phyloP scores from a whole-genome alignment of 53 echinoderm and acorn worm species.

The Apostichopus leukothele region DNA sequence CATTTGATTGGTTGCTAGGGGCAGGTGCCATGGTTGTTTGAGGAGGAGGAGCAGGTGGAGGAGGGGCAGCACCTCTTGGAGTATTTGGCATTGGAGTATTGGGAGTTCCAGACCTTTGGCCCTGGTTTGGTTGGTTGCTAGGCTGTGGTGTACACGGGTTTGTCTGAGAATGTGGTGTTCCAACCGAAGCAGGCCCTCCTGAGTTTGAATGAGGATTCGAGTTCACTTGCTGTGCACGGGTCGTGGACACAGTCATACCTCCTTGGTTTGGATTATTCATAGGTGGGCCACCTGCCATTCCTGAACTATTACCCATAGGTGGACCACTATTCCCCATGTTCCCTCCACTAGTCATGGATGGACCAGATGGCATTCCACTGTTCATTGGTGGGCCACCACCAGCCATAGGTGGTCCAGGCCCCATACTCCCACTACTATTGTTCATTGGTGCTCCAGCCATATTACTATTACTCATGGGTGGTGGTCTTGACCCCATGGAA shows the following conservation, averaged over 20 bases:
- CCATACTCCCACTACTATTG: constrained; percentile 20
- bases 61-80: constrained; percentile 53
- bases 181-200: constrained; percentile 43
- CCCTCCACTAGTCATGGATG: constrained; percentile 44
- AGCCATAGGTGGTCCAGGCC: not conserved
- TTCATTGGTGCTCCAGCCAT: constrained; percentile 37
- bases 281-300: constrained; percentile 29
- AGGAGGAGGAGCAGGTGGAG: constrained; percentile 42
- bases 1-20: constrained; percentile 52
- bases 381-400: constrained; percentile 21
- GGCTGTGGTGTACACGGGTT: constrained; percentile 46
- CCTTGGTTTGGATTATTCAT: constrained; percentile 9
- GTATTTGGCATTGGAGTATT: constrained; percentile 52
- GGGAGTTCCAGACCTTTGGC: constrained; percentile 2
- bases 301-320: constrained; percentile 38
- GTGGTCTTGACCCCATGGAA: constrained; percentile 36
- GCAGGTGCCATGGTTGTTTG: constrained; percentile 10
- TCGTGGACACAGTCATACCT: not conserved
- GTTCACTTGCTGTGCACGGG: constrained; percentile 28
- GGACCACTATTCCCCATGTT: constrained; percentile 20
- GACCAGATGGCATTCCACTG: constrained; percentile 11
- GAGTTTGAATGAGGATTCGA: constrained; percentile 47
- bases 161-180: constrained; percentile 39
- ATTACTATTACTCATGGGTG: constrained; percentile 33
- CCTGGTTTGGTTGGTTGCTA: constrained; percentile 36